Evolutionary conservation across 2,113 vertebrate genomes (phyloP), one percentile per base, ranked within the genome.

Genomic region (Neodontobutis hainanensis): DNA sequence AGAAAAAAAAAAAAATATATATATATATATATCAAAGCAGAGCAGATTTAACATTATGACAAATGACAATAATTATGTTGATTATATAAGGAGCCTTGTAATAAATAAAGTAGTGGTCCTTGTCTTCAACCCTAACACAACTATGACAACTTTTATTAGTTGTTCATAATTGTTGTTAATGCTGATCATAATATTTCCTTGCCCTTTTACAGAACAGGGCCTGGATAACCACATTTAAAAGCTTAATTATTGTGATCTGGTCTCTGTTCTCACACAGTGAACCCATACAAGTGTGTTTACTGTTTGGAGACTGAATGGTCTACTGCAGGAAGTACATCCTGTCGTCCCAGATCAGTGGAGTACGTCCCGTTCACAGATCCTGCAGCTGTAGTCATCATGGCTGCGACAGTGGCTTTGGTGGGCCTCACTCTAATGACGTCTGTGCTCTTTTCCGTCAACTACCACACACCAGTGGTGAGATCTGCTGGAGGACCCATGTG

Each of bases 401-500:
- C 62, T 0, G 70, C 65, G 10, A 72, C 75, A 0, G 47, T 35
- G 0, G 48, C 80, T 8, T 45, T 95, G 10, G 48, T 94, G 16
- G 38, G 73, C 68, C 65, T 94, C 3, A 63, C 84, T 27, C 16
- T 70, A 0, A 88, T 74, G 2, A 77, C 92, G 2, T 49, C 86
- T 0, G 4, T 81, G 6, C 80, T 97, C 77, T 97, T 97, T 2
- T 78, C 82, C 27, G 6, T 81, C 15, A 88, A 94, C 5, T 63
- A 77, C 5, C 81, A 93, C 81, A 96, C 93, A 0, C 95, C 95
- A 0, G 93, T 97, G 4, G 95, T 95, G 44, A 94, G 77, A 85
- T 95, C 95, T 0, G 94, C 96, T 0, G 96, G 95, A 0, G 95
- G 94, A 11, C 88, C 78, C 44, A 91, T 90, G 86, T 95, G 94